Percentiles rank a stretch among this genome's conserved stretches.
These are phyloP conservation scores for Tachycineta bicolor DNA, from an alignment of 2,113 vertebrate genomes.

Conservation along the genomic window DNA sequence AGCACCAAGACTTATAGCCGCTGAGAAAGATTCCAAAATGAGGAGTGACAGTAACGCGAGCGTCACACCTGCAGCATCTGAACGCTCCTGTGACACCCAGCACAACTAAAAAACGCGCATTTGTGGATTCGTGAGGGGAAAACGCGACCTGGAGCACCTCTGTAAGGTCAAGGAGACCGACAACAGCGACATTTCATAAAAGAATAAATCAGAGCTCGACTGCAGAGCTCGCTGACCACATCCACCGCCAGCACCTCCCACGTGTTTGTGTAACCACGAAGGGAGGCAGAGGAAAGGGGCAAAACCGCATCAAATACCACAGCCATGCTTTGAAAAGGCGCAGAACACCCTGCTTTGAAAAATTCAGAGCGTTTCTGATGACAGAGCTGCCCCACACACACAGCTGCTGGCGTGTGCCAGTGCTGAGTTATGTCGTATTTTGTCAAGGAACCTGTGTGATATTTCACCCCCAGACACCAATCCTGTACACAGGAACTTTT, in stretches of 20 bases:
- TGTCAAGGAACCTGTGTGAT: not conserved
- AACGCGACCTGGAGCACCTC: not conserved
- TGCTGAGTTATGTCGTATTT: not conserved
- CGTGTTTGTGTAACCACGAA: rapidly evolving
- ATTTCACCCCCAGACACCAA: not conserved
- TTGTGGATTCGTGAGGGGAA: not conserved
- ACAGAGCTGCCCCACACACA: not conserved
- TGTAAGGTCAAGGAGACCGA: not conserved
- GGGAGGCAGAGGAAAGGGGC: not conserved
- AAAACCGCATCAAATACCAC: not conserved
- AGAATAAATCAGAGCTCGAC: not conserved
- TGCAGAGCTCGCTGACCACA: not conserved
- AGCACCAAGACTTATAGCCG: not conserved
- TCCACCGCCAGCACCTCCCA: not conserved
- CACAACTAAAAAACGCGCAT: rapidly evolving
- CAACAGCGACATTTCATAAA: not conserved
- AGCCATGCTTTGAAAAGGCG: not conserved
- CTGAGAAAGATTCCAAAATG: not conserved
- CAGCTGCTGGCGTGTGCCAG: not conserved
- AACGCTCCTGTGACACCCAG: not conserved
- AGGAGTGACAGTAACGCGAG: not conserved
- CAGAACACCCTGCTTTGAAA: not conserved
- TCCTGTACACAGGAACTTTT: rapidly evolving
- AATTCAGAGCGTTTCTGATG: not conserved
- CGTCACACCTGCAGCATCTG: not conserved